Percentiles rank a stretch among this genome's conserved stretches.
phyloP scores from a whole-genome alignment of 2,797 vertebrate species.

The Lepus townsendii region DNA sequence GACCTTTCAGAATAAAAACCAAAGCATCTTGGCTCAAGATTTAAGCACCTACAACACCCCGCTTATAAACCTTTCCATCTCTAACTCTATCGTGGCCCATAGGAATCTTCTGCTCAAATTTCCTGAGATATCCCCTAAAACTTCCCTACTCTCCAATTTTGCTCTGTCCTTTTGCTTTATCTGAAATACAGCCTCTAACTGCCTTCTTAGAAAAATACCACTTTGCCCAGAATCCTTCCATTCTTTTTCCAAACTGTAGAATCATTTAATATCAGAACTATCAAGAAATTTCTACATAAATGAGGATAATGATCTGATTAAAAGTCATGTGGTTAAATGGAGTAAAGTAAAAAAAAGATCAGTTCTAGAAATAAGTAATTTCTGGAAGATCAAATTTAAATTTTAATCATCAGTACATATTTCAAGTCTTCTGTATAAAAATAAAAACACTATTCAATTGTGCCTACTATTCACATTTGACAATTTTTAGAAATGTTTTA shows the following conservation, averaged over 20 bases:
- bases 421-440: not conserved
- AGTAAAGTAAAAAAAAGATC: not conserved
- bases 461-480: slow-evolving; percentile 20
- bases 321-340: slow-evolving; percentile 17
- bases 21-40: not conserved
- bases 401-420: slow-evolving; percentile 43
- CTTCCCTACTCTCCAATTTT: not conserved
- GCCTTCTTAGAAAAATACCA: not conserved
- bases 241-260: slow-evolving; percentile 38
- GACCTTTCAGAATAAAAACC: not conserved
- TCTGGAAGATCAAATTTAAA: not conserved
- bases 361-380: slow-evolving; percentile 47
- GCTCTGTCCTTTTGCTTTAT: not conserved
- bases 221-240: slow-evolving; percentile 25
- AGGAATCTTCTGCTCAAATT: not conserved
- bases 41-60: not conserved
- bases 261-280: slow-evolving; percentile 17
- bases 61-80: not conserved
- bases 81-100: not conserved
- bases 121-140: not conserved
- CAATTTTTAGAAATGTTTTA: slow-evolving; percentile 51
- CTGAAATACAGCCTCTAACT: not conserved
- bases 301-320: not conserved
- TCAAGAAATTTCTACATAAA: slow-evolving; percentile 45
- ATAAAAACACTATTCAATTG: slow-evolving; percentile 52